phyloP scores from a whole-genome alignment of 2,888 invertebrate species.

The Phlogophora meticulosa region DNA sequence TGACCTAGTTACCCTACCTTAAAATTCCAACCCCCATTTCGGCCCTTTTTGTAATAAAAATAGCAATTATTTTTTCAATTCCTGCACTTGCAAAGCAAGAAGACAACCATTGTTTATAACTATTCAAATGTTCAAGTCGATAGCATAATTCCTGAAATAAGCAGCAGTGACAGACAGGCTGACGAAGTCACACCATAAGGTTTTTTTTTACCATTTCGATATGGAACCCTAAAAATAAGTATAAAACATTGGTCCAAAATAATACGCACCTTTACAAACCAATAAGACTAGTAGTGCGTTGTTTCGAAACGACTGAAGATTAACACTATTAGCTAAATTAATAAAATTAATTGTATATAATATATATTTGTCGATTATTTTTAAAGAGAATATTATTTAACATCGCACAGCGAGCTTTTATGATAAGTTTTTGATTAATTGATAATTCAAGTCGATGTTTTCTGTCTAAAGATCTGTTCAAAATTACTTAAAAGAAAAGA shows the following conservation, averaged over 20 bases:
- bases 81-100: too few species aligned
- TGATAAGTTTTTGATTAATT: constrained; percentile 42
- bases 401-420: constrained; percentile 54
- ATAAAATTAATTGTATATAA: constrained; percentile 46
- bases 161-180: too few species aligned
- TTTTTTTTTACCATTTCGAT: too few species aligned
- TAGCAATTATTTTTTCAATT: too few species aligned
- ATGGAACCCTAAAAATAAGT: constrained; percentile 8
- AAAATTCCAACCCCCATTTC: too few species aligned
- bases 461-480: constrained; percentile 42
- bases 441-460: constrained; percentile 30
- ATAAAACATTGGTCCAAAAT: constrained; percentile 51
- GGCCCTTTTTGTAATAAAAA: too few species aligned
- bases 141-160: too few species aligned
- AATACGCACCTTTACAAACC: constrained; percentile 60
- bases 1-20: too few species aligned
- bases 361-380: constrained; percentile 46
- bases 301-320: constrained; percentile 61
- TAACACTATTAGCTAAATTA: constrained; percentile 56
- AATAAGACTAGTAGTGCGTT: constrained; percentile 71
- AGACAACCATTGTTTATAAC: too few species aligned
- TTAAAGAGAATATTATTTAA: constrained; percentile 34
- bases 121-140: too few species aligned
- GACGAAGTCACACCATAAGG: too few species aligned
- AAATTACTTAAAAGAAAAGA: neutral